Percentiles rank a stretch among this genome's conserved stretches.
Conservation (phyloP, 2,888 invertebrate genomes). For the Carabus problematicus region DNA sequence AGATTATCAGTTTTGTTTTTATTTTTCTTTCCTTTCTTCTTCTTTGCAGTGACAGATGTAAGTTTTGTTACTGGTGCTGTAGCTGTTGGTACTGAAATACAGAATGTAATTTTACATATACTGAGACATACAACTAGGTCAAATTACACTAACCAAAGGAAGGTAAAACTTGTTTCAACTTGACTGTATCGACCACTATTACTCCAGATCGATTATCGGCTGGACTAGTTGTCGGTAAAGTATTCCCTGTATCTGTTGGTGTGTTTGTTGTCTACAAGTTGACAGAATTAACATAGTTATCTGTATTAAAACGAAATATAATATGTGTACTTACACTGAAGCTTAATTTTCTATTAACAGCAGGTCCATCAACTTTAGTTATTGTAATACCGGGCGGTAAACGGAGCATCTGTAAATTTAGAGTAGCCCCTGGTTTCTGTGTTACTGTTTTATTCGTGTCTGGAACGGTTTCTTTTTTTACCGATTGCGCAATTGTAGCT, state of each 20-base stretch:
- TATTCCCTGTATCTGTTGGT: constrained; percentile 48
- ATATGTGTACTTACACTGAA: background rate
- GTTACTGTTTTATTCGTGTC: constrained; percentile 13
- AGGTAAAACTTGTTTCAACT: constrained; percentile 58
- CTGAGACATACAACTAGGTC: background rate
- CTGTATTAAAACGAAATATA: background rate
- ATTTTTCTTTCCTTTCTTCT: constrained; percentile 63
- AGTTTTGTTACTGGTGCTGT: background rate
- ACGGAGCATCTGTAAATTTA: constrained; percentile 55
- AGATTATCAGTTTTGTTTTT: constrained; percentile 56
- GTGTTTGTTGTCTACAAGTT: constrained; percentile 19
- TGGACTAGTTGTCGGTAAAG: constrained; percentile 48
- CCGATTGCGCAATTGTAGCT: background rate
- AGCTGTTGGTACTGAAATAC: background rate
- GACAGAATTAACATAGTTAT: background rate
- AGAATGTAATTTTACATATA: background rate
- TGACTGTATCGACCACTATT: constrained; percentile 68
- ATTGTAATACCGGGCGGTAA: constrained; percentile 59
- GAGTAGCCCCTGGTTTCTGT: constrained; percentile 44
- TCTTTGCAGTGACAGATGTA: constrained; percentile 1
- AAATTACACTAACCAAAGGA: constrained; percentile 26
- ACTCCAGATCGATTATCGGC: constrained; percentile 63
- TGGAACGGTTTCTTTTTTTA: constrained; percentile 15
- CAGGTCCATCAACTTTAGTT: constrained; percentile 60
- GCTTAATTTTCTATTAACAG: constrained; percentile 51